These are phyloP conservation scores for Dascyllus trimaculatus DNA, from an alignment of 2,113 vertebrate genomes.

Conservation along the genomic window DNA sequence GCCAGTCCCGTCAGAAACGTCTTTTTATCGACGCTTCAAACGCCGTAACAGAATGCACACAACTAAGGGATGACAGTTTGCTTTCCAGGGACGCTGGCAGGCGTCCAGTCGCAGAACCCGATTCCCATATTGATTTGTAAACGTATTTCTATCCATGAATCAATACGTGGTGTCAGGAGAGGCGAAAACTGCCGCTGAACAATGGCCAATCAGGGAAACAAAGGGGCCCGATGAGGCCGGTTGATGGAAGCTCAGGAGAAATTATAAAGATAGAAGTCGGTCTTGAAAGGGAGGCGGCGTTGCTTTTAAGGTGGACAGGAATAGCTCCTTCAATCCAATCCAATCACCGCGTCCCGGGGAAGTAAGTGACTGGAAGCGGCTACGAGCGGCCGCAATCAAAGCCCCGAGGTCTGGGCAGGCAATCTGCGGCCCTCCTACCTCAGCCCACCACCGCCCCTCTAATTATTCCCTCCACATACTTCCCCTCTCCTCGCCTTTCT, in stretches of 20 bases:
- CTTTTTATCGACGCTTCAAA: constrained; percentile 39
- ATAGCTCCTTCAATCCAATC: constrained; percentile 33
- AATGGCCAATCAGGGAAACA: constrained; percentile 50
- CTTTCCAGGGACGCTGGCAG: constrained; percentile 23
- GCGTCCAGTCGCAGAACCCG: background rate
- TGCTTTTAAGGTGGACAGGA: constrained; percentile 17
- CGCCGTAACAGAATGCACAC: constrained; percentile 21
- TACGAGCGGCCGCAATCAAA: constrained; percentile 63
- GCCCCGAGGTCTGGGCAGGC: constrained; percentile 19
- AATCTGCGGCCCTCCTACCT: constrained; percentile 44
- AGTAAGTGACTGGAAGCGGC: constrained; percentile 24
- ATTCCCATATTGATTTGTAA: constrained; percentile 12
- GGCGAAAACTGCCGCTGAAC: background rate
- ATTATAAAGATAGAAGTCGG: constrained; percentile 16
- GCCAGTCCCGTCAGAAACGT: constrained; percentile 19
- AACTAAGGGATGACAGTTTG: constrained; percentile 9
- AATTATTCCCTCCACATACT: constrained; percentile 53
- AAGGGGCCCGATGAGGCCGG: background rate
- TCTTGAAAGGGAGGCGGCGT: constrained; percentile 6
- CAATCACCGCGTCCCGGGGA: constrained; percentile 33
- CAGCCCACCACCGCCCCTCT: constrained; percentile 13
- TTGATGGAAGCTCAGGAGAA: constrained; percentile 4
- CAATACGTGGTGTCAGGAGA: background rate
- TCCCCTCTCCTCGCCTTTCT: background rate
- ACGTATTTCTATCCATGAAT: constrained; percentile 6